Conservation (phyloP, 2,888 invertebrate species). For the Serripes groenlandicus region DNA sequence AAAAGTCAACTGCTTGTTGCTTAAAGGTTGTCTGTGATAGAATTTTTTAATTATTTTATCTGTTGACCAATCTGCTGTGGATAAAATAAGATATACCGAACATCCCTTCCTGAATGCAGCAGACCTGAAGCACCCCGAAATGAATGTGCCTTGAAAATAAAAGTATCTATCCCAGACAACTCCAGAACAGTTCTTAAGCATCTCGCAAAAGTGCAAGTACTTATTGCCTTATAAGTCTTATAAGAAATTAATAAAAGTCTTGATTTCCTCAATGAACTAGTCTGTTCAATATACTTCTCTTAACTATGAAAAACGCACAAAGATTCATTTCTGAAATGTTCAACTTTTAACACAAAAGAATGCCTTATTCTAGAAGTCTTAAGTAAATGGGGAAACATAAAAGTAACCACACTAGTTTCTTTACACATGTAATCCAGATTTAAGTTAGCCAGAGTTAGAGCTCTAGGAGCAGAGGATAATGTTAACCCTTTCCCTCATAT, state of each 20-base stretch:
- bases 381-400: slow-evolving; percentile 7
- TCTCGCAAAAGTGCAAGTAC: slow-evolving; percentile 13
- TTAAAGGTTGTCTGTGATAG: no score
- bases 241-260: slow-evolving; percentile 10
- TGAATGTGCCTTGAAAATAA: slow-evolving; percentile 23
- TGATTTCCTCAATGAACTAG: neutral
- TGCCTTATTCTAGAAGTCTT: slow-evolving; percentile 22
- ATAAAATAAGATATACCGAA: no score
- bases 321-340: slow-evolving; percentile 17
- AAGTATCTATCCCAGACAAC: slow-evolving; percentile 21
- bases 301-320: slow-evolving; percentile 27
- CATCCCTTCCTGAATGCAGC: slow-evolving; percentile 7
- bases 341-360: slow-evolving; percentile 10
- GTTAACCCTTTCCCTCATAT: neutral
- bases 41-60: no score
- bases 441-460: slow-evolving; percentile 8
- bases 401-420: neutral
- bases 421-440: slow-evolving; percentile 19
- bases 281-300: neutral
- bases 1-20: no score
- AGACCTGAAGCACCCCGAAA: no score
- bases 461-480: slow-evolving; percentile 18
- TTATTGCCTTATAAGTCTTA: slow-evolving; percentile 1
- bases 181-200: slow-evolving; percentile 18
- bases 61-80: no score